phyloP scores from a whole-genome alignment of 2,797 vertebrate species.

The Sebastes kiyomatsui region DNA sequence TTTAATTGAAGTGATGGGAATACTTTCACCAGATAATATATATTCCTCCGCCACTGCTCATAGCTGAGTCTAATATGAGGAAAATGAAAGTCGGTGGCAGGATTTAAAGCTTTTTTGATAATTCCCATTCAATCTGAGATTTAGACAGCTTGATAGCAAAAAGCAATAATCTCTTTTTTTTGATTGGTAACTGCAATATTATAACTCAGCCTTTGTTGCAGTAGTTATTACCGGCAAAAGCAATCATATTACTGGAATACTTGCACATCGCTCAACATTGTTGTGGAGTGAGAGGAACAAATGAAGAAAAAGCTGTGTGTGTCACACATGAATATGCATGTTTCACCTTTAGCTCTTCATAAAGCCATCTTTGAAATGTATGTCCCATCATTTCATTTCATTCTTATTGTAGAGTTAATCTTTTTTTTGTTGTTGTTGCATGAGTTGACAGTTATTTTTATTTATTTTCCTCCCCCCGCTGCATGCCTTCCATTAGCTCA shows the following conservation, averaged over 20 bases:
- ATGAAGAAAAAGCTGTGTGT: not conserved
- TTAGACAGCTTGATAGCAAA: not conserved
- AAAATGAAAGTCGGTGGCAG: not conserved
- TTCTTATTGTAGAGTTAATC: not conserved
- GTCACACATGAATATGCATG: not conserved
- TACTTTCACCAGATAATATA: not conserved
- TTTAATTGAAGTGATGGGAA: not conserved
- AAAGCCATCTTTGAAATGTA: not conserved
- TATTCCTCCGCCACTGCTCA: not conserved
- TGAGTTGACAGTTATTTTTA: conserved; percentile 41
- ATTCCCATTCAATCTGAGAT: conserved; percentile 6
- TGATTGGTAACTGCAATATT: conserved; percentile 3
- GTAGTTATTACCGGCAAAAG: conserved; percentile 3
- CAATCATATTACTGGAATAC: not conserved
- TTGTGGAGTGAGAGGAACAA: not conserved
- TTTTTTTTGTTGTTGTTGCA: conserved; percentile 39
- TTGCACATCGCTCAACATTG: not conserved
- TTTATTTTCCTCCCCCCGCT: conserved; percentile 46
- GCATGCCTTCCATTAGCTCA: conserved; percentile 71
- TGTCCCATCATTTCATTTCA: not conserved
- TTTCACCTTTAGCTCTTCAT: not conserved
- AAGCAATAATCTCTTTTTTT: conserved; percentile 11
- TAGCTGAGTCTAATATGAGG: not conserved
- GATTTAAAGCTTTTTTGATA: conserved; percentile 16
- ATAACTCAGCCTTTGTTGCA: not conserved